Evolutionary conservation across 2,797 vertebrate genomes (phyloP), one percentile per base, ranked within the genome.

Genomic region (Ciconia nigra): DNA sequence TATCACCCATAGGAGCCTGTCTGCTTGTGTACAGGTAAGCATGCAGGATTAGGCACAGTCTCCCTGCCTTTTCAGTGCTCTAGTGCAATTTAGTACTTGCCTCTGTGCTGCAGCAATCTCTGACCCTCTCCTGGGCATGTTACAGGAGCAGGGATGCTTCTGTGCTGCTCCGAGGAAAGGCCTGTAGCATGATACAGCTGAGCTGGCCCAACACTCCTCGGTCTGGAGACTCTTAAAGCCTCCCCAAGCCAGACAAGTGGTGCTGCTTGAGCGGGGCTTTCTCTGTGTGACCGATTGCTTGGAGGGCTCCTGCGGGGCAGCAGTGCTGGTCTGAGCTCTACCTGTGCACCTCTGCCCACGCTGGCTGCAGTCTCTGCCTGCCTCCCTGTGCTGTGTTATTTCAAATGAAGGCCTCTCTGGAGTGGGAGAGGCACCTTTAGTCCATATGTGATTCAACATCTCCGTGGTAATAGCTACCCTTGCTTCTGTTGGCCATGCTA

Each of bases 341-440:
- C 42, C 35, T 51, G 57, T 61, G 46, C 46, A 11, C 12, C 55
- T 87, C 61, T 7, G 2, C 12, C 41, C 0, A 0, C 3, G 2
- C 33, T 52, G 52, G n/a, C 73, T 70, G 62, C 37, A 19, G 18
- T 54, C 39, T 47, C 46, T 47, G 28, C 57, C 54, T 22, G 0
- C 63, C 37, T 89, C 49, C 31, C 19, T 71, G 39, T 29, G 61
- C 37, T 78, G 20, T 61, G 73, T 11, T 54, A 7, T 66, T 89
- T 72, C 54, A 65, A 4, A 42, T 12, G 4, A 71, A 87, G 54
- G 15, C 42, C 25, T 58, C 10, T 55, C 21, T 74, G 49, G 16
- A 4, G 4, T 87, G 59, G 41, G 20, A 61, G 58, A 76, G 20
- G 33, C 47, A 26, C 24, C 37, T 58, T 55, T 35, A 82, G 49